Percentiles rank a stretch among this genome's conserved stretches.
phyloP scores from a whole-genome alignment of 2,113 vertebrate genomes.

The Microcebus murinus region DNA sequence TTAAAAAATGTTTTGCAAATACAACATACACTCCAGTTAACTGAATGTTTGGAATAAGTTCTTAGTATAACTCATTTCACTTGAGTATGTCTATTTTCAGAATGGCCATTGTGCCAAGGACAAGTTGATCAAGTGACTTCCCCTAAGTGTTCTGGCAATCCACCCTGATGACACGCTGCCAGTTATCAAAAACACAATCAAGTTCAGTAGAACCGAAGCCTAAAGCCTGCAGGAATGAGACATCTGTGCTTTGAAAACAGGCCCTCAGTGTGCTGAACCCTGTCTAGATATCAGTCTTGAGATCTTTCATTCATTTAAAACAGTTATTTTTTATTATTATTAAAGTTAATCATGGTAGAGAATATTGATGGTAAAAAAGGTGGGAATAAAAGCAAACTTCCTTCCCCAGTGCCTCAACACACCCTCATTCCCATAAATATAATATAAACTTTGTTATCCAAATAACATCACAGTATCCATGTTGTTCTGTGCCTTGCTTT shows the following conservation, averaged over 20 bases:
- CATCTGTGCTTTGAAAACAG: background rate
- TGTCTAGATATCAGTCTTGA: background rate
- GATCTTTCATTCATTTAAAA: background rate
- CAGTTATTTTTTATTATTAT: background rate
- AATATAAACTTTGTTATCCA: background rate
- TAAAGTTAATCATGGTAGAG: background rate
- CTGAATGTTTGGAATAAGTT: slow-evolving; percentile 17
- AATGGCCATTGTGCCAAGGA: slow-evolving; percentile 69
- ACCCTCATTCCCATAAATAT: background rate
- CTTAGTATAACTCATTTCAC: slow-evolving; percentile 59
- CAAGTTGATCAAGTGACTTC: slow-evolving; percentile 75
- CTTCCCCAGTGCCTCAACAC: background rate
- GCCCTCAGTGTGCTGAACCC: background rate
- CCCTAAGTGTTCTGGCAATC: slow-evolving; percentile 71
- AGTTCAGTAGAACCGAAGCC: slow-evolving; percentile 26
- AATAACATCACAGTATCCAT: background rate
- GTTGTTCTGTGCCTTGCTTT: background rate
- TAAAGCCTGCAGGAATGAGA: background rate
- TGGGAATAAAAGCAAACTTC: slow-evolving; percentile 20
- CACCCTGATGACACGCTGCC: slow-evolving; percentile 56
- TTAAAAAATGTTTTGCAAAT: background rate
- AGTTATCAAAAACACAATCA: slow-evolving; percentile 63
- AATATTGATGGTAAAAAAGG: background rate
- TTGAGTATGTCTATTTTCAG: slow-evolving; percentile 74
- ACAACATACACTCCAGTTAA: slow-evolving; percentile 33